Conservation (phyloP, 2,113 vertebrate species). For the Heliornis fulica region DNA sequence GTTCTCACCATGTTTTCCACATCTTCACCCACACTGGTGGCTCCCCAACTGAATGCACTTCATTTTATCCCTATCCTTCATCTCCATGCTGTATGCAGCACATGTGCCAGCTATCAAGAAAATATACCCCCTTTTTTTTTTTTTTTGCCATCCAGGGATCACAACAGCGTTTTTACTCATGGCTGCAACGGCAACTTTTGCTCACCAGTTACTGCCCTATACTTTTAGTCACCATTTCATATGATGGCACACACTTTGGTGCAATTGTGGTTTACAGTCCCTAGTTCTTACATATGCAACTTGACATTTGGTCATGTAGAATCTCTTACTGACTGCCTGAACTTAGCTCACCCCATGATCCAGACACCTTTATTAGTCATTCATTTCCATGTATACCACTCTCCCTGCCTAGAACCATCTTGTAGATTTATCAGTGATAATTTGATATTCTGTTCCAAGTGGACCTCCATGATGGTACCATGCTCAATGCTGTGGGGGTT, state of each 20-base stretch:
- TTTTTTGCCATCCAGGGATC: not conserved
- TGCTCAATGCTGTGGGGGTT: rapidly evolving
- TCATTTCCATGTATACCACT: not conserved
- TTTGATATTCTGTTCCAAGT: not conserved
- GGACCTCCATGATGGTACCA: not conserved
- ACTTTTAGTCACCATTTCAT: not conserved
- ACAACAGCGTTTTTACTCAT: not conserved
- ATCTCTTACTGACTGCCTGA: not conserved
- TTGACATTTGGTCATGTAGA: not conserved
- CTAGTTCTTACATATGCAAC: not conserved
- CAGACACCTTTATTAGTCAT: not conserved
- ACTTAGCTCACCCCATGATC: not conserved
- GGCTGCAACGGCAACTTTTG: not conserved
- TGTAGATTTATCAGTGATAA: not conserved
- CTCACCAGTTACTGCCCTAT: not conserved
- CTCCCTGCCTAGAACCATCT: not conserved
- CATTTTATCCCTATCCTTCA: not conserved
- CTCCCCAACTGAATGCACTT: not conserved
- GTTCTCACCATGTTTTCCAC: not conserved
- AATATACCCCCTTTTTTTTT: not conserved
- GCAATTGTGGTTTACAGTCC: not conserved
- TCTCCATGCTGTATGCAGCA: not conserved
- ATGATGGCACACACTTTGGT: not conserved
- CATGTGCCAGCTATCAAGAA: not conserved
- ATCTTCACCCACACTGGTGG: not conserved